A percentile compares a stretch with the other conserved stretches of the same genome.
Conservation (phyloP, 2,888 invertebrate species). For the Rhynchonema sp. region DNA sequence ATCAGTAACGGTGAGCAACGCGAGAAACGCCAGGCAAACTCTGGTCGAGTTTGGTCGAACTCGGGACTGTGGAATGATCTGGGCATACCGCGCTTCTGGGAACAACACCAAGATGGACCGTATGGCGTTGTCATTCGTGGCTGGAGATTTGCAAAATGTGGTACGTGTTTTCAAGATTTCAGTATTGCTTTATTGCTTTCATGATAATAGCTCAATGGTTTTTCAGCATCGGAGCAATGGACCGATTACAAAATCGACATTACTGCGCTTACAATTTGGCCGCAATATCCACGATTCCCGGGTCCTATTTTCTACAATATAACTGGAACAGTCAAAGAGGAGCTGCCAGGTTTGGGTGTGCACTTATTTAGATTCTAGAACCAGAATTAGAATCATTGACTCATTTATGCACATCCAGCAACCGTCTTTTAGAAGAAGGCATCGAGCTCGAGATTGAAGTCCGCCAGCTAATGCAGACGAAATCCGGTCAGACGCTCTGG, state of each 20-base stretch:
- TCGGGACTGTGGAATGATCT: constrained; percentile 1
- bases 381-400: neutral
- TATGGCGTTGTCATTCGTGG: constrained; percentile 24
- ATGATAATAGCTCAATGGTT: neutral
- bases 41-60: too few species aligned
- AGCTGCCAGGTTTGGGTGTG: neutral
- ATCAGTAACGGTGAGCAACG: too few species aligned
- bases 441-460: constrained; percentile 2
- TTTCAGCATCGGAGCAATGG: constrained; percentile 16
- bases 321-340: constrained; percentile 14
- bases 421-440: neutral
- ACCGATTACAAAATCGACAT: constrained; percentile 27
- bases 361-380: neutral
- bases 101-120: constrained; percentile 13
- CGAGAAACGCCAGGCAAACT: too few species aligned
- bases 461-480: constrained; percentile 23
- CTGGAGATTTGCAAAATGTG: constrained; percentile 26
- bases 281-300: constrained; percentile 27
- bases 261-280: constrained; percentile 26
- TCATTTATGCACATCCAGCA: neutral
- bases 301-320: constrained; percentile 29
- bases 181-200: too few species aligned
- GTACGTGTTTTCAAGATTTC: neutral
- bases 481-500: constrained; percentile 24
- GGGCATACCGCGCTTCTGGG: constrained; percentile 2